Conservation (phyloP, 2,888 invertebrate genomes). For the Dexiosoma caninum region DNA sequence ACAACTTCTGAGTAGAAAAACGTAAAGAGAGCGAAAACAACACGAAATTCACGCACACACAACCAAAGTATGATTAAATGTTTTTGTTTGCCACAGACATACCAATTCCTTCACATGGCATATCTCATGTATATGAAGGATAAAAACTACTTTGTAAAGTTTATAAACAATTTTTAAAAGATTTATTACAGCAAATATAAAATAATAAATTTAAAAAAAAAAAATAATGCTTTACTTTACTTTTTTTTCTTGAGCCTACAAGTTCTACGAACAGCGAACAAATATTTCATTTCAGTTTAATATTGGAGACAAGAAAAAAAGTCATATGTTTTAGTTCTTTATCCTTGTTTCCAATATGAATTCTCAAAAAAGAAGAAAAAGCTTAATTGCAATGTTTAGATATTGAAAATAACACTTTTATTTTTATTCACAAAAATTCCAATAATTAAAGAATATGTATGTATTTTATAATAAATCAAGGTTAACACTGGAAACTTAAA, state of each 20-base stretch:
- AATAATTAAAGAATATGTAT: no score
- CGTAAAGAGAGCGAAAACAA: conserved; percentile 10
- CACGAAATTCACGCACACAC: background rate
- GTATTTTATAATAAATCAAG: no score
- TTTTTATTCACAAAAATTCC: no score
- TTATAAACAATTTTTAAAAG: conserved; percentile 23
- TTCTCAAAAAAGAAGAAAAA: no score
- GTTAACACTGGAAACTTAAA: no score
- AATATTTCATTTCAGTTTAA: background rate
- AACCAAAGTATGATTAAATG: background rate
- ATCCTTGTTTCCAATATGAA: no score
- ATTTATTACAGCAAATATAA: conserved; percentile 29
- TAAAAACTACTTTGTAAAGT: conserved; percentile 41
- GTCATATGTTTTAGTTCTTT: no score
- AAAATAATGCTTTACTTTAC: background rate
- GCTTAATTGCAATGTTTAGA: no score
- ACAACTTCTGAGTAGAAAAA: conserved; percentile 37
- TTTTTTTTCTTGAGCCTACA: background rate
- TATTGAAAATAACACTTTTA: no score
- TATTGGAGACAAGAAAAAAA: no score
- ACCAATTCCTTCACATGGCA: conserved; percentile 46
- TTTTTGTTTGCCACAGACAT: background rate
- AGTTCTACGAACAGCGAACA: background rate
- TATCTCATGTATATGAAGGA: conserved; percentile 27
- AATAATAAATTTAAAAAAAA: background rate